A percentile compares a stretch with the other conserved stretches of the same genome.
Conservation (phyloP, 2,888 invertebrate species). For the Seira musarum region DNA sequence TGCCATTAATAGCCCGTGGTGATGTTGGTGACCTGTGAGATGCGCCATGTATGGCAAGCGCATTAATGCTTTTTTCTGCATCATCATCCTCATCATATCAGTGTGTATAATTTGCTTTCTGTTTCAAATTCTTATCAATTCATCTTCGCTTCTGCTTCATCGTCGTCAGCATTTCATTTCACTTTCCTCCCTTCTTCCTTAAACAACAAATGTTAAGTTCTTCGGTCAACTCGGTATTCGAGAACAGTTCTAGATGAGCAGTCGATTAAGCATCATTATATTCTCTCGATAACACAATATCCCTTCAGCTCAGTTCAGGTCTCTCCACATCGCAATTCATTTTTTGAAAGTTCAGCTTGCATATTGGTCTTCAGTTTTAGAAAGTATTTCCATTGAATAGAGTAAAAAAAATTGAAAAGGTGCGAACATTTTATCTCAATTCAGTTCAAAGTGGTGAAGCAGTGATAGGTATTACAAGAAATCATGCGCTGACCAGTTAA, state of each 20-base stretch:
- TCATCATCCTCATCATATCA: not conserved
- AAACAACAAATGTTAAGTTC: not conserved
- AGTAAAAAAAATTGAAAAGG: no score
- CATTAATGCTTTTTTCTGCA: not conserved
- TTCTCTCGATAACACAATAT: not conserved
- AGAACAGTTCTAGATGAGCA: slow-evolving; percentile 33
- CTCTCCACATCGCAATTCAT: no score
- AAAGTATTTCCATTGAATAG: not conserved
- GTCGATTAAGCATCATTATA: slow-evolving; percentile 1
- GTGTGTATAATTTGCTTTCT: not conserved
- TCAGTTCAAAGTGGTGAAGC: no score
- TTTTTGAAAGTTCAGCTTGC: not conserved
- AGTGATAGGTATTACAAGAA: no score
- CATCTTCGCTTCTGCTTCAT: not conserved
- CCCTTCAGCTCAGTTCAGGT: not conserved
- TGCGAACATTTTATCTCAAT: not conserved
- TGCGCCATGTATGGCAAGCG: no score
- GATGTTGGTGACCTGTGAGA: not conserved
- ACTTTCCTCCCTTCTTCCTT: slow-evolving; percentile 35
- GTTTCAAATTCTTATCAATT: not conserved
- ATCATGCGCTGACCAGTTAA: no score
- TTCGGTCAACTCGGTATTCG: slow-evolving; percentile 10
- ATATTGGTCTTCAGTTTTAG: not conserved
- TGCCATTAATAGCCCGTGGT: not conserved
- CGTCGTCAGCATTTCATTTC: slow-evolving; percentile 35